A percentile compares a stretch with the other conserved stretches of the same genome.
Conservation (phyloP, 1,140 invertebrate genomes). For the Hycleus cichorii region DNA sequence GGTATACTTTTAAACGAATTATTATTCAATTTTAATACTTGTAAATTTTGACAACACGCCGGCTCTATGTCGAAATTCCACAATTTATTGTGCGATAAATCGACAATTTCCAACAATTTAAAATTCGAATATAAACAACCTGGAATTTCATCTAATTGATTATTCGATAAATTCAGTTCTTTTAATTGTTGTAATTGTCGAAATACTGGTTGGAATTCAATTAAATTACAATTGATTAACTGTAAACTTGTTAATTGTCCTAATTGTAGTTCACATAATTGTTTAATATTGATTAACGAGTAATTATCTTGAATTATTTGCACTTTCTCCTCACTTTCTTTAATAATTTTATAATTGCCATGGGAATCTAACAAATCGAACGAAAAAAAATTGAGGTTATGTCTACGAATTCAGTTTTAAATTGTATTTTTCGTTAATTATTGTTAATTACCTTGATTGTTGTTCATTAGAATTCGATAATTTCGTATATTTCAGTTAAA, state of each 20-base stretch:
- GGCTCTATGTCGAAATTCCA: conserved; percentile 9
- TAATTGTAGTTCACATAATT: no score
- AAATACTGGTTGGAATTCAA: conserved; percentile 1
- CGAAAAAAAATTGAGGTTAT: no score
- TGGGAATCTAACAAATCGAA: no score
- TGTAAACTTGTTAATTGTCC: conserved; percentile 3
- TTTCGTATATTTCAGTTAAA: no score
- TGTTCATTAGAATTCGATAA: no score
- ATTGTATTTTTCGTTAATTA: no score
- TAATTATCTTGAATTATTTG: no score
- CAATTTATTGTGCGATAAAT: conserved; percentile 11
- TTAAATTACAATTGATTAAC: conserved; percentile 12
- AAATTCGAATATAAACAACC: conserved; percentile 10
- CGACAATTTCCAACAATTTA: neutral
- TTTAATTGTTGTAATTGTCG: neutral
- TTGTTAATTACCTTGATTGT: no score
- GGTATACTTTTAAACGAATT: conserved; percentile 11
- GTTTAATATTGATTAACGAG: no score
- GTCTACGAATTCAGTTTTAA: no score
- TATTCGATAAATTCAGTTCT: conserved; percentile 11
- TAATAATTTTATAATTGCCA: no score
- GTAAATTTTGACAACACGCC: conserved; percentile 5
- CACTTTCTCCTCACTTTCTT: no score
- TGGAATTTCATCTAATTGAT: conserved; percentile 5
- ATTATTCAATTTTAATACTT: conserved; percentile 4